Base-by-base conservation (phyloP, 2,113 vertebrate species). In the Hypocryptadius cinnamomeus region DNA sequence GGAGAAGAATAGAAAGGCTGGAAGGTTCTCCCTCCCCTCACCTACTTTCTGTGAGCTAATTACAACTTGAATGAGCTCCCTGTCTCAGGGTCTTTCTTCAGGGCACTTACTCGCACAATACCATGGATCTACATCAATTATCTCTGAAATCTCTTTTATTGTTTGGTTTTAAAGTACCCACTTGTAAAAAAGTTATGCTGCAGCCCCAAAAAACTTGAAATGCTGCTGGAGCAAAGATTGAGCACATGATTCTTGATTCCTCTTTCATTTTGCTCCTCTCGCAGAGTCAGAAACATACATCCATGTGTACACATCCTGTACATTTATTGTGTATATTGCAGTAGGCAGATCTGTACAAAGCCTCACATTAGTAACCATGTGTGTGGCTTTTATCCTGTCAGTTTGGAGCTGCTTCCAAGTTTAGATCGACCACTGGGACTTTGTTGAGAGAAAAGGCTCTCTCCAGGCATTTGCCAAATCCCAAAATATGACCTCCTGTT, bases 11-110 rank as follows among this genome's bases (percentile, higher is more conserved):
- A 88, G 63, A 96, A 96, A 83, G 69, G 83, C 88, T 69, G 11
- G 53, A 89, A 93, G 92, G 66, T 82, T 48, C 70, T 61, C 89
- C 78, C 78, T 93, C 79, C 86, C 89, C 63, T 89, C 78, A 66
- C 88, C 79, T 47, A 47, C 35, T 84, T 87, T 94, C 86, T 80
- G 77, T 90, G 89, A 97, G 90, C 82, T 97, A 94, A 96, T 97
- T 95, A 94, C 60, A 60, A 61, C 85, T 85, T 88, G 76, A 93
- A 89, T 78, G 69, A 94, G 59, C 56, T 5, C 44, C 78, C 64
- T 87, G 60, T 92, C 64, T 93, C 89, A 10, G 15, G 40, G 90
- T 72, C 96, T 95, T 91, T 85, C 93, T 95, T 89, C 74, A 25
- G 79, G 79, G 78, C 72, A 90, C 84, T 90, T 92, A 78, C 95